Evolutionary conservation across 1,140 invertebrate species (phyloP), one percentile per base, ranked within the genome.

Genomic region (Neodiprion pinetum): DNA sequence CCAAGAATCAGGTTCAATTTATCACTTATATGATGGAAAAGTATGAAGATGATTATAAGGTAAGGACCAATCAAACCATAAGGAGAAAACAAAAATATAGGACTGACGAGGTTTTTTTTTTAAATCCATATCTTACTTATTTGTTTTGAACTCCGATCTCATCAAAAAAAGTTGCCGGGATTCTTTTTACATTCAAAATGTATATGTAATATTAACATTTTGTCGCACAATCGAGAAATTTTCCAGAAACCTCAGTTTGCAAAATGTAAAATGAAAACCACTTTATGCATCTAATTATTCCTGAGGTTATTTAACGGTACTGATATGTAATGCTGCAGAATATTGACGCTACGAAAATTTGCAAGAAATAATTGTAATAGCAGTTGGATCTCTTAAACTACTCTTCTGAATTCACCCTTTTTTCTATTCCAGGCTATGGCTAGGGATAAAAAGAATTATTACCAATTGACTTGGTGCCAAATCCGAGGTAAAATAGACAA

Each of bases 401-500:
- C 17, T 17, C 17, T 17, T 17, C 17, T 17, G 17, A 17, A 50
- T 81, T 78, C 76, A 79, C 87, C 70, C 65, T 78, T n/a, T 61
- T 61, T n/a, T 61, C 11, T 11, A 61, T 61, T 61, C 53, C 9
- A 92, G 90, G 94, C 94, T 48, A 97, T 97, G 96, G 92, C 92
- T 66, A 90, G 89, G 80, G 96, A 97, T 87, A 91, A 90, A 70
- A 94, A 93, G 81, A 98, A 98, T 87, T 92, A 95, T 81, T 92
- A 95, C 82, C 96, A 98, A 86, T 92, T 95, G 81, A 97, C 96
- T 21, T 95, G 95, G 91, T 94, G 93, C 85, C 95, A 97, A 87
- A 92, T 98, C 48, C 87, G 93, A 70, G 90, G 91, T 40, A 97
- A 96, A 83, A 91, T 93, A 67, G 89, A 90, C 72, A 82, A 83